Conservation (phyloP, 2,113 vertebrate genomes). For the Ancistrus triradiatus region DNA sequence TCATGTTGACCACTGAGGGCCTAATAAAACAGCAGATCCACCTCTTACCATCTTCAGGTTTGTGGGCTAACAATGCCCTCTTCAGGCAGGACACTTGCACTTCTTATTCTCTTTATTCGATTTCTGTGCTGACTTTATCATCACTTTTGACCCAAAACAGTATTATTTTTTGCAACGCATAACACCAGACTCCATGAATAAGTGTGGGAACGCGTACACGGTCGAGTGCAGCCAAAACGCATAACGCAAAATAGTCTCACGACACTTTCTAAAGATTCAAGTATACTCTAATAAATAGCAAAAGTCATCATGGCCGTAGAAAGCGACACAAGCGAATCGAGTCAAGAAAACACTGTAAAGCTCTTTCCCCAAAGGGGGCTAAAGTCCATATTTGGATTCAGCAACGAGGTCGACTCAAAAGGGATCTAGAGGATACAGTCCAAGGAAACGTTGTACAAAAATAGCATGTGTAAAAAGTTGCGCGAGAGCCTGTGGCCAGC, state of each 20-base stretch:
- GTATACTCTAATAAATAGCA: conserved; percentile 30
- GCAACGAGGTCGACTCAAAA: conserved; percentile 43
- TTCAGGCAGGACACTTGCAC: conserved; percentile 44
- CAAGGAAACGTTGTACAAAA: conserved; percentile 65
- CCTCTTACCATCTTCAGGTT: no score
- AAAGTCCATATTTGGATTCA: conserved; percentile 40
- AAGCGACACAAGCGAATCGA: conserved; percentile 14
- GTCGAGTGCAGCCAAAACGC: conserved; percentile 7
- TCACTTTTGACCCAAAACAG: background rate
- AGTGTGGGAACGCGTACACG: background rate
- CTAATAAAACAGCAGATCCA: no score
- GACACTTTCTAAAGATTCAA: conserved; percentile 18
- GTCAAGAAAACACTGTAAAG: conserved; percentile 25
- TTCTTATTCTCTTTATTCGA: background rate
- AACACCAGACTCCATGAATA: background rate
- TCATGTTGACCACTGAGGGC: no score
- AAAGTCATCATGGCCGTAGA: conserved; percentile 16
- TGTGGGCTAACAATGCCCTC: conserved; percentile 53
- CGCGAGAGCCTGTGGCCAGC: background rate
- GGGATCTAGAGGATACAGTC: conserved; percentile 34
- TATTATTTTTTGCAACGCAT: background rate
- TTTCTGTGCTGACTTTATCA: background rate
- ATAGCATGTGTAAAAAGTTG: conserved; percentile 79
- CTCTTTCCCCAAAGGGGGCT: conserved; percentile 34
- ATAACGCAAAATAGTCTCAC: conserved; percentile 1